Conservation (phyloP, 2,113 vertebrate species). For the Percopsis transmontana region DNA sequence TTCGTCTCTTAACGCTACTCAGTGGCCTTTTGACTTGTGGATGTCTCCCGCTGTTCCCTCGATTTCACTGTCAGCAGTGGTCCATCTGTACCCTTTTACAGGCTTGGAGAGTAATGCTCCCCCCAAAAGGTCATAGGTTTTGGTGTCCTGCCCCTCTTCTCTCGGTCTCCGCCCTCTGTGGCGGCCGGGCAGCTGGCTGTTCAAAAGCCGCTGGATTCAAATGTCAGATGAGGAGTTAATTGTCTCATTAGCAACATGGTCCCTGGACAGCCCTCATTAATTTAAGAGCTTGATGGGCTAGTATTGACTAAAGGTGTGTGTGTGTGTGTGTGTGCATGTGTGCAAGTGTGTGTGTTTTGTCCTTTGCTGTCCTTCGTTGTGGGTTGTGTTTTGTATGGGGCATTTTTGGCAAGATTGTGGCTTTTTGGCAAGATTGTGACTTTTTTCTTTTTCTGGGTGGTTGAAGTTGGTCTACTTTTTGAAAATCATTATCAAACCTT, state of each 20-base stretch:
- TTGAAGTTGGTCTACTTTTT: too few relatives aligned
- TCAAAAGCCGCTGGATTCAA: slow-evolving; percentile 39
- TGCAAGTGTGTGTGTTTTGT: neutral
- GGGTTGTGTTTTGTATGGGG: neutral
- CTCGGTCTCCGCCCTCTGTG: neutral
- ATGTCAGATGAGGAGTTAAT: slow-evolving; percentile 53
- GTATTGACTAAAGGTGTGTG: slow-evolving; percentile 8
- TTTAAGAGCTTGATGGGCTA: slow-evolving; percentile 44
- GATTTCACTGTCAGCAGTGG: slow-evolving; percentile 32
- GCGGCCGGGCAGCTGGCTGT: slow-evolving; percentile 28
- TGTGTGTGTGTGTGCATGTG: neutral
- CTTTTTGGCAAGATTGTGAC: neutral
- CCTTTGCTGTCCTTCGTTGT: neutral
- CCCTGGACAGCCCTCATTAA: slow-evolving; percentile 55
- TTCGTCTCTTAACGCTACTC: neutral
- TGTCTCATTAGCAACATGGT: slow-evolving; percentile 52
- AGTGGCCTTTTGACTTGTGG: slow-evolving; percentile 28
- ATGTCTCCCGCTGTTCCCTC: slow-evolving; percentile 28
- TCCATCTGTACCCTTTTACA: slow-evolving; percentile 40
- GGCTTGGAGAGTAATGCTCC: neutral
- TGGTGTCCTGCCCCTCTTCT: slow-evolving; percentile 8
- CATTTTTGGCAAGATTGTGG: neutral
- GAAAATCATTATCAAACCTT: too few relatives aligned
- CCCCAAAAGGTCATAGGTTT: neutral
- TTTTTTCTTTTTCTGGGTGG: neutral